Percentiles rank a stretch among this genome's conserved stretches.
Conservation (phyloP, 2,797 vertebrate genomes). For the Gymnoscopelus braueri region DNA sequence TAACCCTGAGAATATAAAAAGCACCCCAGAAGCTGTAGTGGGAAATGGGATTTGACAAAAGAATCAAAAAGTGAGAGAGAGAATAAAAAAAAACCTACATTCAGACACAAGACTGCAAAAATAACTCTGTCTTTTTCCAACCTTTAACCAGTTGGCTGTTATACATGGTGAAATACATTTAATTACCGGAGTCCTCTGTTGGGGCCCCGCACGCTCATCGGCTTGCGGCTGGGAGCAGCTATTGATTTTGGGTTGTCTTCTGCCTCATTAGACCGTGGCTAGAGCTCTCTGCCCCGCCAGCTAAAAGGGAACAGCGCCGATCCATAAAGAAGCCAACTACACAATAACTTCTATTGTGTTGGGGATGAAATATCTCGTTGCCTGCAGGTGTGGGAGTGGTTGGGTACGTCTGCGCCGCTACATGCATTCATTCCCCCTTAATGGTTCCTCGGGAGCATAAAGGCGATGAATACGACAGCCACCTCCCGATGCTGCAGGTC, state of each 20-base stretch:
- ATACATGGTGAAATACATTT: conserved; percentile 57
- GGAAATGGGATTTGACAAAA: not conserved
- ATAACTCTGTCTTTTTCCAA: conserved; percentile 34
- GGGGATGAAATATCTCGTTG: conserved; percentile 44
- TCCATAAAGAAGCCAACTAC: conserved; percentile 63
- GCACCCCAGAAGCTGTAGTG: not conserved
- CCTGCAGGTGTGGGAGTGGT: conserved; percentile 33
- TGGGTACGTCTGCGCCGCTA: not conserved
- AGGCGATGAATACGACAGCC: not conserved
- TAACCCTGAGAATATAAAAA: conserved; percentile 8
- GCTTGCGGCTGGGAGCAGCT: conserved; percentile 51
- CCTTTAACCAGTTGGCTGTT: conserved; percentile 53
- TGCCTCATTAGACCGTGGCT: conserved; percentile 72
- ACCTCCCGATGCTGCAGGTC: conserved; percentile 8
- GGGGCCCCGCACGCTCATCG: conserved; percentile 37
- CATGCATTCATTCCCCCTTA: conserved; percentile 13
- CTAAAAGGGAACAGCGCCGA: conserved; percentile 57
- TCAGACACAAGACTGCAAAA: conserved; percentile 31
- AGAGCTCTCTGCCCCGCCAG: conserved; percentile 62
- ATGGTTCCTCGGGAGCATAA: conserved; percentile 30
- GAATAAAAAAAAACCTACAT: conserved; percentile 23
- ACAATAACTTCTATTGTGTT: conserved; percentile 51
- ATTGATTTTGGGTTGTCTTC: conserved; percentile 75
- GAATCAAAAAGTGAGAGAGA: conserved; percentile 15
- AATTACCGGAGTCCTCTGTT: conserved; percentile 59